Evolutionary conservation across 2,113 vertebrate genomes (phyloP).

Genomic region (Carettochelys insculpta): DNA sequence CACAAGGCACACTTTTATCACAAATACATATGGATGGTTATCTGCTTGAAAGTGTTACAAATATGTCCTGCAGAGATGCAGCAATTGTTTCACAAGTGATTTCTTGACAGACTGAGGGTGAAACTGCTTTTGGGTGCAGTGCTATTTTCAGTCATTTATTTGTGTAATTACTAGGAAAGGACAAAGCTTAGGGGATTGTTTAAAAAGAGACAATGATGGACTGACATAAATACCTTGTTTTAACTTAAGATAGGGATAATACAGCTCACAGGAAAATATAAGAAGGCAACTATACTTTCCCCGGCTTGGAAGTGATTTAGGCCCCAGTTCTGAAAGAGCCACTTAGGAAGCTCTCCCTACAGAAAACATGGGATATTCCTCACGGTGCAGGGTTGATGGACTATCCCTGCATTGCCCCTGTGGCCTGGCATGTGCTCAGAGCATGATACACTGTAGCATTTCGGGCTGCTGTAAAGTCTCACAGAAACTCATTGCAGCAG

Average conservation of each 20-base stretch:
- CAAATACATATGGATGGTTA: neutral
- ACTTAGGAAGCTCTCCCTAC: rapidly evolving
- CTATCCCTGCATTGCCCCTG: neutral
- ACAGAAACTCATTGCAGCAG: neutral
- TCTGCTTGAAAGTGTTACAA: neutral
- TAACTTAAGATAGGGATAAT: neutral
- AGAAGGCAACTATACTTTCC: neutral
- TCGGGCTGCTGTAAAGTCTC: neutral
- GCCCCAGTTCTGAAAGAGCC: neutral
- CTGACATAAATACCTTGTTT: neutral
- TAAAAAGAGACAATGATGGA: neutral
- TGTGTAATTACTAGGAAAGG: neutral
- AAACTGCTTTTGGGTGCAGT: neutral
- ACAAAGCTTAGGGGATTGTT: neutral
- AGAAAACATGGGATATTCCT: neutral
- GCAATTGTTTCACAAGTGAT: neutral
- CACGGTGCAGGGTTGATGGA: neutral
- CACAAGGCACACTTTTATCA: neutral
- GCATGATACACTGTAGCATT: neutral
- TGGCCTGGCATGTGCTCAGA: neutral
- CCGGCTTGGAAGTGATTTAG: neutral
- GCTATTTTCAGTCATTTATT: neutral
- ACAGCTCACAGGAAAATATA: neutral
- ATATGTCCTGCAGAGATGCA: neutral
- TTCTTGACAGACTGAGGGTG: neutral